Evolutionary conservation across 2,888 invertebrate species (phyloP).

Genomic region (Carpatolechia fugitivella): DNA sequence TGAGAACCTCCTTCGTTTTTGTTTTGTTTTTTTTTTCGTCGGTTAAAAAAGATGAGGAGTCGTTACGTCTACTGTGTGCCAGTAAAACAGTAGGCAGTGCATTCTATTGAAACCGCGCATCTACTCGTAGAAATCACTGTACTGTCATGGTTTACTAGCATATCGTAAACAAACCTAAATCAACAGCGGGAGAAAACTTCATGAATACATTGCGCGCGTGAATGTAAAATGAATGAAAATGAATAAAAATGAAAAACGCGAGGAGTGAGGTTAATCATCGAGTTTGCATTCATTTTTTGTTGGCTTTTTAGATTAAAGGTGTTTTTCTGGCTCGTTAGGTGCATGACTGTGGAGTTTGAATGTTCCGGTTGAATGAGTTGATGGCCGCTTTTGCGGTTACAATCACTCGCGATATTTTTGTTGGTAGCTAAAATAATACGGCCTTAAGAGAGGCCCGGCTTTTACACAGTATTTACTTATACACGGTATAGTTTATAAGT

Average conservation of each 20-base stretch:
- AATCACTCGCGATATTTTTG: background rate
- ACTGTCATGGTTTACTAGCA: too few species aligned
- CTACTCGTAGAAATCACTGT: too few species aligned
- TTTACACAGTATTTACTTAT: too few species aligned
- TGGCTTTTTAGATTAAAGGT: constrained; percentile 37
- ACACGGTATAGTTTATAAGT: too few species aligned
- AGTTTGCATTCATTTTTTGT: constrained; percentile 56
- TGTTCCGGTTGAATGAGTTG: background rate
- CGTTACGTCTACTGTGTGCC: too few species aligned
- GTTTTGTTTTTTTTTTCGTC: too few species aligned
- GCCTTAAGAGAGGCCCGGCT: too few species aligned
- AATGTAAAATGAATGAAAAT: constrained; percentile 69
- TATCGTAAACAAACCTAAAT: background rate
- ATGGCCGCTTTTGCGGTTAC: background rate
- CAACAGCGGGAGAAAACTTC: constrained; percentile 31
- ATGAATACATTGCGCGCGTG: constrained; percentile 70
- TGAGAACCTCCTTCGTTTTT: too few species aligned
- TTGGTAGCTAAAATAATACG: too few species aligned
- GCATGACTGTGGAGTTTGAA: constrained; percentile 15
- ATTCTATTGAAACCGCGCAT: too few species aligned
- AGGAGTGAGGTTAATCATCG: constrained; percentile 57
- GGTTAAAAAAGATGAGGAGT: too few species aligned
- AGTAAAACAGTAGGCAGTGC: too few species aligned
- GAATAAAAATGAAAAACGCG: constrained; percentile 39
- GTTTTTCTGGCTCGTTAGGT: constrained; percentile 22